Percentiles rank a stretch among this genome's conserved stretches.
Evolutionary conservation across 2,888 invertebrate species (phyloP).

Genomic region (Chrysomela aeneicollis): DNA sequence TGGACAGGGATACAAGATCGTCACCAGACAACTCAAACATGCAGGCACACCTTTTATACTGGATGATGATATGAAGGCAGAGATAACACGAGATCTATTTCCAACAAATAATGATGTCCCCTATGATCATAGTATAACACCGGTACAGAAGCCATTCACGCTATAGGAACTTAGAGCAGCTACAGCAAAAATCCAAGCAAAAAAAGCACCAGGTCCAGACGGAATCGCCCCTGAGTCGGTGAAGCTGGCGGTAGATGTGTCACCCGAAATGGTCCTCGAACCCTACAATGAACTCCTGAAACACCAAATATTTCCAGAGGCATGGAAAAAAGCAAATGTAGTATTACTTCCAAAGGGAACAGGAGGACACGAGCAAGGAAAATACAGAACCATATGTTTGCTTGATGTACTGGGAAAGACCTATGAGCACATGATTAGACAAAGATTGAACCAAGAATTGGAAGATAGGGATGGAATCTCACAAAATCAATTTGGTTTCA

Average conservation of each 20-base stretch:
- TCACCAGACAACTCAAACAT: too few species aligned
- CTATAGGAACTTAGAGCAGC: not conserved
- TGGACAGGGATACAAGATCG: constrained; percentile 33
- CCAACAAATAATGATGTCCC: too few species aligned
- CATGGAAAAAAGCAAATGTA: constrained; percentile 29
- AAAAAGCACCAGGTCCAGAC: not conserved
- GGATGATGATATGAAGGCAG: too few species aligned
- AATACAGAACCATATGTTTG: not conserved
- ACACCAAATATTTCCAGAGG: not conserved
- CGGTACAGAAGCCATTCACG: too few species aligned
- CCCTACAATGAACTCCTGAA: not conserved
- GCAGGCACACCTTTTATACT: too few species aligned
- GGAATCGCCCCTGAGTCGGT: not conserved
- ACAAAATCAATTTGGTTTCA: not conserved
- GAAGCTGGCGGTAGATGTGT: not conserved
- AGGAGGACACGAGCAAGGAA: too few species aligned
- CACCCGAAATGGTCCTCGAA: not conserved
- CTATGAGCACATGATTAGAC: not conserved
- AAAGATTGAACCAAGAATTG: not conserved
- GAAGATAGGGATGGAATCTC: not conserved
- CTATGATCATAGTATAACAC: too few species aligned
- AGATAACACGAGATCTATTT: too few species aligned
- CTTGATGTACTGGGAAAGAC: not conserved
- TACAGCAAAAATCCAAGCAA: not conserved
- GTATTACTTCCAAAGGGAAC: too few species aligned